Evolutionary conservation across 1,140 invertebrate species (phyloP), one percentile per base, ranked within the genome.

Genomic region (Heliothis virescens): DNA sequence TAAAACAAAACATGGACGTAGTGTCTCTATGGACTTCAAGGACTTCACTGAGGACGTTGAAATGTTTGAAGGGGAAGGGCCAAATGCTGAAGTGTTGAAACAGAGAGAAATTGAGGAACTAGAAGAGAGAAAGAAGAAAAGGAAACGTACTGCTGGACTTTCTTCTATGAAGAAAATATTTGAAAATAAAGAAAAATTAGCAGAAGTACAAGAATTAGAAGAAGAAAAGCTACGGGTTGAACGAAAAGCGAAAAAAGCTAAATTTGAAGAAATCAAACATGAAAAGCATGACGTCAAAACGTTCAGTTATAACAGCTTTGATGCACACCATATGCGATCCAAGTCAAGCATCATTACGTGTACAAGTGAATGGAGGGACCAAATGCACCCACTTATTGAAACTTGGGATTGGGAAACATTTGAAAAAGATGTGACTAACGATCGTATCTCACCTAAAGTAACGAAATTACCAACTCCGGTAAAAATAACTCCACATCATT

Each of bases 111-210:
- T 92, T 29, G 92, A 95, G 83, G 96, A 95, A 91, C 91, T 91
- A 50, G 96, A 95, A 83, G 94, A 94, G 83, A 96, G 92, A 86
- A 97, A 95, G 91, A 96, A 95, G 89, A 97, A 95, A 87, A 94
- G 94, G 85, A 95, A 95, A 95, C 91, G 93, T 85, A 91, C 95
- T 91, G 89, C 88, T 92, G 92, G 95, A 86, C 91, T 96, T 81
- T 96, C 95, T 82, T 95, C 95, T 57, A 95, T 96, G 73, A 97
- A 97, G 79, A 97, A 96, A 91, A 96, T 97, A 78, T 98, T 98
- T 89, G 97, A 98, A 93, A 97, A 97, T 34, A 97, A 97, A 87
- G 97, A 97, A 87, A 95, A 93, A 73, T 95, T 96, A 26, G 96
- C 96, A 80, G 96, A 97, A 89, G 94, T 95, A 15, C 90, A 95